These are phyloP conservation scores for Catocala nupta DNA, from an alignment of 2,888 invertebrate genomes.

Conservation along the genomic window DNA sequence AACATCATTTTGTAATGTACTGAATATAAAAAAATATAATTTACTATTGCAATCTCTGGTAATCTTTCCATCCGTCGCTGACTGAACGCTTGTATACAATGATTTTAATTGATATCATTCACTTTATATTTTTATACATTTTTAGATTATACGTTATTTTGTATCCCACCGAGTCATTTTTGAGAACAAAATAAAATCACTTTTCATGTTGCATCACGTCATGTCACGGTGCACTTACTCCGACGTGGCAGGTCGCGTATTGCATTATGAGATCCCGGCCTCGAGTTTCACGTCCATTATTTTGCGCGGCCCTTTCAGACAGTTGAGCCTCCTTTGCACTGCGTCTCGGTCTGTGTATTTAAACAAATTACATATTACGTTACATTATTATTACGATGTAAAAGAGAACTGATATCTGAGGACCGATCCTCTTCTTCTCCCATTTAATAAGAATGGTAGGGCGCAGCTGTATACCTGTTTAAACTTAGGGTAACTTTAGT, in stretches of 20 bases:
- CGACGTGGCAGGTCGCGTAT: slow-evolving; percentile 63
- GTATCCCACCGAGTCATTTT: slow-evolving; percentile 71
- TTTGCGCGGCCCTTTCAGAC: slow-evolving; percentile 83
- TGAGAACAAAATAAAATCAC: slow-evolving; percentile 86
- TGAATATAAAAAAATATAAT: slow-evolving; percentile 84
- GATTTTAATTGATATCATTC: slow-evolving; percentile 75
- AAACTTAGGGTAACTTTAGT: too few species aligned
- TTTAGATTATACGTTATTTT: slow-evolving; percentile 69
- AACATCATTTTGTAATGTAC: slow-evolving; percentile 61
- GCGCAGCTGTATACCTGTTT: too few species aligned
- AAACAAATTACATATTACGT: slow-evolving; percentile 8
- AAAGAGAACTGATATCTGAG: too few species aligned
- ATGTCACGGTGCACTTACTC: slow-evolving; percentile 65
- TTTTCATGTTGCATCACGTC: slow-evolving; percentile 77
- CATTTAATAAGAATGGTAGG: too few species aligned
- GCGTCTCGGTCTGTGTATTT: slow-evolving; percentile 95
- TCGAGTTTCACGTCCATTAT: slow-evolving; percentile 84
- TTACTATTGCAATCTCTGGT: slow-evolving; percentile 83
- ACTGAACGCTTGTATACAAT: slow-evolving; percentile 71
- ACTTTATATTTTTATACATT: slow-evolving; percentile 80
- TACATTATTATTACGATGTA: too few species aligned
- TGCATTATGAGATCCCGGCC: slow-evolving; percentile 86
- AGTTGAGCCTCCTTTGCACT: slow-evolving; percentile 95
- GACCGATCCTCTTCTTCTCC: too few species aligned
- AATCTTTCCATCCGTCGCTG: slow-evolving; percentile 72